Evolutionary conservation across 2,888 invertebrate genomes (phyloP).

Genomic region (Crioceris asparagi): DNA sequence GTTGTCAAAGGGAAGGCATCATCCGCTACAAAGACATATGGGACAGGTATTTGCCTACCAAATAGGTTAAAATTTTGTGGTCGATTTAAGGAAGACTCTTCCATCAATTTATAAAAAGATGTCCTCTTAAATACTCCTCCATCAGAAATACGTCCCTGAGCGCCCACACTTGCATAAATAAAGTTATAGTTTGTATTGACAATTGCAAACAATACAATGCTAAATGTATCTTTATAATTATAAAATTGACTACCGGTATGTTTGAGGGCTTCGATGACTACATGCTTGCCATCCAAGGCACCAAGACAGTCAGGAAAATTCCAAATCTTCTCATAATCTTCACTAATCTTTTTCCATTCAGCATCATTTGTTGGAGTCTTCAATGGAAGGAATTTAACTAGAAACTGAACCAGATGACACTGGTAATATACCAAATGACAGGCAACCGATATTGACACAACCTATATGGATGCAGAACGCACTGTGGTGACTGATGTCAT

Average conservation of each 20-base stretch:
- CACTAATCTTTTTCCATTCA: conserved; percentile 4
- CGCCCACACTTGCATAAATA: not conserved
- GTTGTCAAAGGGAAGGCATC: not conserved
- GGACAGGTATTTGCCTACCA: not conserved
- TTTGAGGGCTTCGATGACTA: not conserved
- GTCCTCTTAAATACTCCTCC: not conserved
- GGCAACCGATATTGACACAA: too few relatives aligned
- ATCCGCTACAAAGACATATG: conserved; percentile 1
- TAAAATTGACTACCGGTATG: conserved; percentile 3
- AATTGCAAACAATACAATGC: too few relatives aligned
- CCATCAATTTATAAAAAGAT: conserved; percentile 1
- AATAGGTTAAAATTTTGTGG: too few relatives aligned
- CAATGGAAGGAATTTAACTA: conserved; percentile 1
- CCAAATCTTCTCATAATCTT: conserved; percentile 2
- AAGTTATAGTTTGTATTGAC: conserved; percentile 1
- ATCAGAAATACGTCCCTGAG: not conserved
- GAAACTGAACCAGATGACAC: conserved; percentile 8
- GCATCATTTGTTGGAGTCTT: conserved; percentile 5
- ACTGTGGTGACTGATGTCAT: too few relatives aligned
- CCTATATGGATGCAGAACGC: conserved; percentile 7
- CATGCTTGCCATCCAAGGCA: too few relatives aligned
- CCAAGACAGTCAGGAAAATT: too few relatives aligned
- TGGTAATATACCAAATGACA: too few relatives aligned
- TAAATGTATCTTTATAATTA: conserved; percentile 4
- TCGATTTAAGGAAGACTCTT: not conserved